Base-by-base conservation (phyloP, 2,888 invertebrate species). In the Glyphotaelius pellucidus region DNA sequence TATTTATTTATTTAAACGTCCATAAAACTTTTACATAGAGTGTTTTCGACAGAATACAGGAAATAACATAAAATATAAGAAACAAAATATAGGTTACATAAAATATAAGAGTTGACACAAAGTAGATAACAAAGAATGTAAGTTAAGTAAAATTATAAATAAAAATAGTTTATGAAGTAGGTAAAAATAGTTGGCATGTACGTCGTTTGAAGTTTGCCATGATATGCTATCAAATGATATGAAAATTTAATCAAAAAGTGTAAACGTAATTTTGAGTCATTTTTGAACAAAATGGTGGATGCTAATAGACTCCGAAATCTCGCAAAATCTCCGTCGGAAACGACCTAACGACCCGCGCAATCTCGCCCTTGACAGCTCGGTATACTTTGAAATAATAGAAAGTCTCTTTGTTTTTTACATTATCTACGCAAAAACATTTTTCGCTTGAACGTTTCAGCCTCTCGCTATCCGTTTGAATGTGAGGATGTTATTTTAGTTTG, bases 291-390 rank as follows among this genome's bases (percentile, higher is more conserved):
- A 38, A 83, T 83, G 83, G 35, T n/a, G 25, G 83, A 83, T 14
- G n/a, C 25, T 35, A 83, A 83, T 32, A 83, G 83, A 83, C 32
- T 83, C 83, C 83, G 19, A 83, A 83, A 35, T 35, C 83, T 83
- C 35, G 32, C 35, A 32, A 83, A 83, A 83, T 7, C 83, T 67
- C 67, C 67, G 25, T 5, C 67, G 67, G 67, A 67, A 67, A 67
- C 9, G 67, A 67, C n/a, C 67, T 67, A 67, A 67, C 67, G 67
- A 67, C 11, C 67, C 67, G 67, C 67, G 25, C 67, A 67, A 67
- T 67, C 67, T 67, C 67, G 67, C 67, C 67, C 67, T n/a, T n/a
- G 67, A 67, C 67, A n/a, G 25, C 25, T 67, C 19, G 7, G 67
- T 67, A 19, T 67, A n/a, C 9, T 67, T 67, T 67, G 67, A 25